Evolutionary conservation across 2,113 vertebrate genomes (phyloP), one percentile per base, ranked within the genome.

Genomic region (Zingel zingel): DNA sequence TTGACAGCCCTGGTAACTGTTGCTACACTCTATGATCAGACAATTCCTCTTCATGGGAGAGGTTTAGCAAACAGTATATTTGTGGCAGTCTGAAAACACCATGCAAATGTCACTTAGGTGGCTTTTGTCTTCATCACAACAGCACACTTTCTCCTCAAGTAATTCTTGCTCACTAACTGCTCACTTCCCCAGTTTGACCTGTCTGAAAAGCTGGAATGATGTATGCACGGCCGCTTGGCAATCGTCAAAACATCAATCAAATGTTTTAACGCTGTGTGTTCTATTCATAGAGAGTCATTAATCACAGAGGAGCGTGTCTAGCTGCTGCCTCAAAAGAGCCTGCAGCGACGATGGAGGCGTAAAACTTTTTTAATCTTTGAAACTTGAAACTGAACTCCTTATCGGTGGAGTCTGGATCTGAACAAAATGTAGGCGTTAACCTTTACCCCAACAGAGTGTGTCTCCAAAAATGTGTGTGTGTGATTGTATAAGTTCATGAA

Each of bases 271-370:
- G 27, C 59, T 0, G 45, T 33, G 73, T 85, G 86, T 91, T 86
- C 88, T 93, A 88, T 92, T 91, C 88, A 91, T 85, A 80, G 87
- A 89, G 80, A 86, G 88, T 87, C 89, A 91, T 94, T 93, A 93
- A 90, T 94, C 90, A 92, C 80, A 78, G 84, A 70, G 79, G 72
- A 84, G 77, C 61, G 59, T 73, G 91, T 86, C 75, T 68, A 1
- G 78, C 74, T 61, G 61, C 63, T 47, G 82, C 79, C 72, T 89
- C 84, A 64, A 82, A 81, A 86, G 66, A 81, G 68, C 87, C 86
- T 54, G 74, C 59, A 65, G 86, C 67, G 16, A 73, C 7, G 57
- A 87, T 51, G 75, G 67, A 79, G 76, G 77, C 48, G 23, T 50
- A 30, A 70, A 85, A 91, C 62, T 80, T 92, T 79, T 43, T 51